Evolutionary conservation across 2,797 vertebrate genomes (phyloP).

Genomic region (Typhlichthys eigenmanni): DNA sequence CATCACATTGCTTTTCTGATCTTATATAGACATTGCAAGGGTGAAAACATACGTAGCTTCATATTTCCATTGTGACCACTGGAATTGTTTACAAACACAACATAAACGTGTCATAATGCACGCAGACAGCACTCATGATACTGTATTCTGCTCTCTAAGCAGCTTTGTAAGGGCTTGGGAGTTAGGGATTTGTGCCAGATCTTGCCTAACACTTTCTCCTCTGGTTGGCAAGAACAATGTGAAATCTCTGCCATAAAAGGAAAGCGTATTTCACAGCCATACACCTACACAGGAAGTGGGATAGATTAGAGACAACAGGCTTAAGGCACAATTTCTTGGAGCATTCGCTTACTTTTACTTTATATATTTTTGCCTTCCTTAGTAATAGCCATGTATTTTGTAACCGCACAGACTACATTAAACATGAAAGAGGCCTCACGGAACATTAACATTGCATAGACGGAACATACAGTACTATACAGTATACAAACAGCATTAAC

Average conservation of each 20-base stretch:
- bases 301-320: conserved; percentile 71
- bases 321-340: conserved; percentile 66
- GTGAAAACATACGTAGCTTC: conserved; percentile 38
- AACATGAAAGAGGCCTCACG: conserved; percentile 21
- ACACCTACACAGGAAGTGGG: conserved; percentile 69
- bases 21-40: conserved; percentile 24
- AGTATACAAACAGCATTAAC: conserved; percentile 8
- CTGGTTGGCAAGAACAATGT: conserved; percentile 63
- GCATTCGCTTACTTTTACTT: conserved; percentile 40
- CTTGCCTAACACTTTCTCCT: conserved; percentile 51
- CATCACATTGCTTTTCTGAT: not conserved
- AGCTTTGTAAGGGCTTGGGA: conserved; percentile 38
- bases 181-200: conserved; percentile 40
- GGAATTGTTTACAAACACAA: conserved; percentile 49
- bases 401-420: conserved; percentile 28
- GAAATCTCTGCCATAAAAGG: conserved; percentile 42
- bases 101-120: conserved; percentile 47
- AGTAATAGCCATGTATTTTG: conserved; percentile 42
- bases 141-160: conserved; percentile 34
- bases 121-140: conserved; percentile 33
- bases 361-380: conserved; percentile 39
- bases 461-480: conserved; percentile 21
- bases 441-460: conserved; percentile 9
- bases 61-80: conserved; percentile 45
- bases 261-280: conserved; percentile 65